A percentile compares a stretch with the other conserved stretches of the same genome.
Conservation (phyloP, 2,888 invertebrate genomes). For the Campoletis raptor region DNA sequence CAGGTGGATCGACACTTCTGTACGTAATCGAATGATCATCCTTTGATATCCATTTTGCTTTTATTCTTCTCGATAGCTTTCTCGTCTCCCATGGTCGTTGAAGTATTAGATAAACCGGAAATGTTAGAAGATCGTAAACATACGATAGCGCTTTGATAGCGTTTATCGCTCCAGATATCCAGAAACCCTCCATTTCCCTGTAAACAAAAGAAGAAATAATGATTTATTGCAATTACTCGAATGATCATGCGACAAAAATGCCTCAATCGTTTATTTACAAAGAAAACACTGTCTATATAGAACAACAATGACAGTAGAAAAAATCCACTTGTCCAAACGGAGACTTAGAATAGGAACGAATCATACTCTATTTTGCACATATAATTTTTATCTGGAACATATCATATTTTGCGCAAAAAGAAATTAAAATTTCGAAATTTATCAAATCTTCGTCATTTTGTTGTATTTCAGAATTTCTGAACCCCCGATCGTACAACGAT, state of each 20-base stretch:
- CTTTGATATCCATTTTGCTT: slow-evolving; percentile 90
- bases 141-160: slow-evolving; percentile 93
- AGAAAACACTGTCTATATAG: not conserved
- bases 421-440: not conserved
- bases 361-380: no score
- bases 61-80: slow-evolving; percentile 90
- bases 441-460: not conserved
- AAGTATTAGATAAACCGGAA: slow-evolving; percentile 94
- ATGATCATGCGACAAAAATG: not conserved
- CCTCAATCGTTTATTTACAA: not conserved
- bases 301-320: not conserved
- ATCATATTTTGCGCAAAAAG: no score
- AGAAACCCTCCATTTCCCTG: slow-evolving; percentile 87
- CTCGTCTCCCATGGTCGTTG: slow-evolving; percentile 95
- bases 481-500: not conserved
- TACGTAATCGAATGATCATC: slow-evolving; percentile 90
- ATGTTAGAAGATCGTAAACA: slow-evolving; percentile 95
- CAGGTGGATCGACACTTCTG: slow-evolving; percentile 90
- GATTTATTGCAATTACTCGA: not conserved
- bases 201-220: slow-evolving; percentile 70
- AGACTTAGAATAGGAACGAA: not conserved
- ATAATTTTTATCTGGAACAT: no score
- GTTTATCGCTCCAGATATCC: slow-evolving; percentile 89
- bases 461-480: not conserved
- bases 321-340: not conserved